Evolutionary conservation across 2,888 invertebrate species (phyloP), one percentile per base, ranked within the genome.

Genomic region (Microchrysa polita): DNA sequence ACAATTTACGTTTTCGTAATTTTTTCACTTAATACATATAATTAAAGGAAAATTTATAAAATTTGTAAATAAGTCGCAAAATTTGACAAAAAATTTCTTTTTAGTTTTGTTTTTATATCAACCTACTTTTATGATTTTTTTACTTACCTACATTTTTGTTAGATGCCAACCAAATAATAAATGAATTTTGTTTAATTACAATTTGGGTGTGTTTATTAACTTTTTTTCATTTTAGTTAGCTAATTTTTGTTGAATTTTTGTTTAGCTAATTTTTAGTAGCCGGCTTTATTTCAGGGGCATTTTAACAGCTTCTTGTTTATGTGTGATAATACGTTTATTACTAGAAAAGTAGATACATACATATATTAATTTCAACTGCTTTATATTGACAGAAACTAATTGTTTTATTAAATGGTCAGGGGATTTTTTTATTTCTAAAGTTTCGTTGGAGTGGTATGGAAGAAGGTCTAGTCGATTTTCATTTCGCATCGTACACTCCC

Each of bases 131-230:
- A 57, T 57, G 14, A 20, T 20, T 57, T 57, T 53, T 61, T 34
- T 34, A 34, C 27, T 34, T 34, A 34, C 27, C n/a, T n/a, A n/a
- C n/a, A n/a, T n/a, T 34, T 44, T 48, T 65, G 44, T 65, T 65
- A 65, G 65, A 65, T 65, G 42, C 65, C 65, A 65, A 34, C 27
- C 27, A 34, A 34, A 34, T 34, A 34, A 34, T n/a, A 34, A 65
- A 65, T 44, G 44, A 65, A 65, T 65, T 61, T 65, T 65, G 48
- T 65, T 65, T 65, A 48, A 65, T 48, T 16, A 22, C 44, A 44
- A 65, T 48, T 42, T 20, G 27, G 27, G 27, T 34, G 2, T 34
- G 27, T 34, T 22, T 65, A 1, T 55, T 60, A 65, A 65, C 48
- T 48, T 65, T 44, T 44, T 42, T 44, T 63, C 40, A 63, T 63